A percentile compares a stretch with the other conserved stretches of the same genome.
These are phyloP conservation scores for Dasypus novemcinctus DNA, from an alignment of 2,113 vertebrate species.

Conservation along the genomic window DNA sequence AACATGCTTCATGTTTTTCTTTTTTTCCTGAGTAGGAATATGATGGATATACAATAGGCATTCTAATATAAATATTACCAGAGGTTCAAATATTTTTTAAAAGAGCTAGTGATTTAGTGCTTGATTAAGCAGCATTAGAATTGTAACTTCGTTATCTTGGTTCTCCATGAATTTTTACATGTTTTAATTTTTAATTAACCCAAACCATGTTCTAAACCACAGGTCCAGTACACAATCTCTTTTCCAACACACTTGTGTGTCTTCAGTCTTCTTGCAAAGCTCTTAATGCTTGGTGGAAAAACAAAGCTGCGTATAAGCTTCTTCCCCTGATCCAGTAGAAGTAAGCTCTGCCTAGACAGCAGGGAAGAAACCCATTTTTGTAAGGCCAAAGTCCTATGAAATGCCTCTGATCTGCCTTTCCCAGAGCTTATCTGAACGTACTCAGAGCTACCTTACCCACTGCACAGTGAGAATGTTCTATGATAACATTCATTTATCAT, in stretches of 20 bases:
- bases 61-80: neutral
- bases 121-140: neutral
- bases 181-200: conserved; percentile 30
- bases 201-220: neutral
- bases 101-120: neutral
- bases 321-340: neutral
- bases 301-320: neutral
- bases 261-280: neutral
- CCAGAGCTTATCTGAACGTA: neutral
- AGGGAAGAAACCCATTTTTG: neutral
- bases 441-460: neutral
- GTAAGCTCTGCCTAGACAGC: neutral
- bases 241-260: neutral
- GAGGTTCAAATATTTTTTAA: neutral
- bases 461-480: neutral
- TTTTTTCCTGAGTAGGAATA: neutral
- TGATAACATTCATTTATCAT: neutral
- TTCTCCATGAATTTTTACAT: neutral
- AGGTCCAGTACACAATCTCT: neutral
- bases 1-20: neutral
- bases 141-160: neutral
- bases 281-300: neutral
- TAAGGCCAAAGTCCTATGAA: neutral
- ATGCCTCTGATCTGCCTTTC: neutral
- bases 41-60: neutral